A percentile compares a stretch with the other conserved stretches of the same genome.
Evolutionary conservation across 2,888 invertebrate genomes (phyloP).

Genomic region (Ormyrus thymus): DNA sequence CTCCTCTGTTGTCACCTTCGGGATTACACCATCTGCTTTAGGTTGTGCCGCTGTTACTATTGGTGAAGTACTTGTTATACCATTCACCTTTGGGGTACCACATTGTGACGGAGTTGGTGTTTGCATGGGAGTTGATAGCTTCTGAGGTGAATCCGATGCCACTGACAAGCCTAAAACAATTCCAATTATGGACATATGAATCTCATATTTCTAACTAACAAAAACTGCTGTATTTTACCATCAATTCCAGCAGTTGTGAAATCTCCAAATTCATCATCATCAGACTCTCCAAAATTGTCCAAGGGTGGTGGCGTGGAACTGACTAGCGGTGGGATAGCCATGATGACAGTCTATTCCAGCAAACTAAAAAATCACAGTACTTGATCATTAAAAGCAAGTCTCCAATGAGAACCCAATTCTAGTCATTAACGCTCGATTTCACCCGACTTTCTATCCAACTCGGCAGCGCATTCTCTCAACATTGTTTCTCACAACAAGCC

Average conservation of each 20-base stretch:
- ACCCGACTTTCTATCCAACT: conserved; percentile 10
- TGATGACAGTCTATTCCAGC: conserved; percentile 60
- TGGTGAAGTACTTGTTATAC: conserved; percentile 59
- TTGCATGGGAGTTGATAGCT: conserved; percentile 65
- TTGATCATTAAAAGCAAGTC: not conserved
- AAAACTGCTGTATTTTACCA: conserved; percentile 60
- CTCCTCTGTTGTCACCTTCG: conserved; percentile 60
- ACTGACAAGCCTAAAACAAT: conserved; percentile 66
- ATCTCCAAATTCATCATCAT: conserved; percentile 78
- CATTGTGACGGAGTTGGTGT: conserved; percentile 65
- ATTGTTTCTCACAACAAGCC: conserved; percentile 3
- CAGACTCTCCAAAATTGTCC: conserved; percentile 77
- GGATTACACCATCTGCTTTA: conserved; percentile 11
- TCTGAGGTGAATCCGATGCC: conserved; percentile 71
- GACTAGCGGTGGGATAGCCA: conserved; percentile 82
- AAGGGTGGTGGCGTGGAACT: conserved; percentile 82
- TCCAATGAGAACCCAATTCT: not conserved
- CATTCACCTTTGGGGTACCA: conserved; percentile 68
- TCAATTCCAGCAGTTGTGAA: conserved; percentile 71
- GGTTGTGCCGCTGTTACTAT: conserved; percentile 18
- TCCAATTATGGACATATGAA: no score
- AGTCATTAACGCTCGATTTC: not conserved
- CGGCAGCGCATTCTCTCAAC: no score
- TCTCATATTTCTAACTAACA: no score
- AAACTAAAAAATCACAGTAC: not conserved